A percentile compares a stretch with the other conserved stretches of the same genome.
phyloP scores from a whole-genome alignment of 2,888 invertebrate genomes.

The Sminthurinus aureus region DNA sequence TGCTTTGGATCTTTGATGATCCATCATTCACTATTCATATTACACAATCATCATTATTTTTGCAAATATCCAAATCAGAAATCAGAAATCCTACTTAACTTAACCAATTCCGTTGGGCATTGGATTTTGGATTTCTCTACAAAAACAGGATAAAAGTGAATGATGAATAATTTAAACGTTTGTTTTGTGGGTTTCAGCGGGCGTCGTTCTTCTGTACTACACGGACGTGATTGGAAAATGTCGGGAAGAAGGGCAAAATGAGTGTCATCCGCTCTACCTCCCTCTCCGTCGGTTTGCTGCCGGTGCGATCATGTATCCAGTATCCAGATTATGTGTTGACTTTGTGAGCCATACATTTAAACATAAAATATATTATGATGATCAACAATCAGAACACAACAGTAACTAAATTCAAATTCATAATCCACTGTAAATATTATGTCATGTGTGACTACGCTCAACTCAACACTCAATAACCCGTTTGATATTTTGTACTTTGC shows the following conservation, averaged over 20 bases:
- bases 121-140: too few species aligned
- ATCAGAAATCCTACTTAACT: too few species aligned
- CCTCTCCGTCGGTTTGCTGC: not conserved
- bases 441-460: not conserved
- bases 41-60: not conserved
- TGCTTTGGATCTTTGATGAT: too few species aligned
- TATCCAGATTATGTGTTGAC: not conserved
- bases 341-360: not conserved
- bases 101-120: too few species aligned
- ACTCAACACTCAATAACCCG: not conserved
- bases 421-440: not conserved
- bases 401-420: not conserved
- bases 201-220: not conserved
- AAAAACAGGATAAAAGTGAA: too few species aligned
- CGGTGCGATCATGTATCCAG: not conserved
- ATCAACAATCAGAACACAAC: too few species aligned
- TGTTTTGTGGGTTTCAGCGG: not conserved
- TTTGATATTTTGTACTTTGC: not conserved
- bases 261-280: not conserved
- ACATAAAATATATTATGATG: not conserved
- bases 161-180: not conserved
- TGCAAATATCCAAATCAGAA: too few species aligned
- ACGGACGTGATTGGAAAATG: not conserved
- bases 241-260: not conserved
- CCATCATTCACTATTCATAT: too few species aligned